These are phyloP conservation scores for Lipotes vexillifer DNA, from an alignment of 2,113 vertebrate species.

Conservation along the genomic window DNA sequence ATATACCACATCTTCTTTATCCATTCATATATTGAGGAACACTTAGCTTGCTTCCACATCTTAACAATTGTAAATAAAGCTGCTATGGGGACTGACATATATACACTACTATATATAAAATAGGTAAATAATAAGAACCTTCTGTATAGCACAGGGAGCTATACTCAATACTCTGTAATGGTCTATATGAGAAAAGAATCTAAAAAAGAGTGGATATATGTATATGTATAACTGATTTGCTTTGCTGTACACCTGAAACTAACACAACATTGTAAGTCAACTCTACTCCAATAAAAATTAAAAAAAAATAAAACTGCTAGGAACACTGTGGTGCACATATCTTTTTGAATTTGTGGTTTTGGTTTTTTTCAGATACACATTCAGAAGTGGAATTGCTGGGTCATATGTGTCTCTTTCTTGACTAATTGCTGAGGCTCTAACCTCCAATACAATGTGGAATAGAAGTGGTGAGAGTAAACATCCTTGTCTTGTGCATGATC, in stretches of 20 bases:
- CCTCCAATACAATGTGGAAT: neutral
- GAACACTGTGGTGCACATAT: neutral
- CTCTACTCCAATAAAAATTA: neutral
- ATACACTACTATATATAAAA: neutral
- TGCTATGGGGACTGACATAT: neutral
- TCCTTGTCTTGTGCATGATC: neutral
- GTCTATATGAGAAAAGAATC: neutral
- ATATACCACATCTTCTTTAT: neutral
- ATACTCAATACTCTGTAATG: neutral
- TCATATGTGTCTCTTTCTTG: neutral
- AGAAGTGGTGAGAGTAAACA: neutral
- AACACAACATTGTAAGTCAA: neutral
- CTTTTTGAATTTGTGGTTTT: neutral
- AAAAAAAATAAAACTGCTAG: neutral
- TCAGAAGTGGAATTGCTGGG: neutral
- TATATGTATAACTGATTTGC: neutral
- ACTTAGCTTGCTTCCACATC: neutral
- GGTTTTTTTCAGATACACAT: neutral
- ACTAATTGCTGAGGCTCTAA: neutral
- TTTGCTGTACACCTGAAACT: neutral
- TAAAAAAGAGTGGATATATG: no score
- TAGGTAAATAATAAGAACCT: neutral
- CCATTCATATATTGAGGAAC: neutral
- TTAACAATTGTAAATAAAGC: neutral
- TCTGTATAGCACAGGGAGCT: neutral